These are phyloP conservation scores for Cyanocitta stelleri DNA, from an alignment of 2,113 vertebrate species.

Conservation along the genomic window DNA sequence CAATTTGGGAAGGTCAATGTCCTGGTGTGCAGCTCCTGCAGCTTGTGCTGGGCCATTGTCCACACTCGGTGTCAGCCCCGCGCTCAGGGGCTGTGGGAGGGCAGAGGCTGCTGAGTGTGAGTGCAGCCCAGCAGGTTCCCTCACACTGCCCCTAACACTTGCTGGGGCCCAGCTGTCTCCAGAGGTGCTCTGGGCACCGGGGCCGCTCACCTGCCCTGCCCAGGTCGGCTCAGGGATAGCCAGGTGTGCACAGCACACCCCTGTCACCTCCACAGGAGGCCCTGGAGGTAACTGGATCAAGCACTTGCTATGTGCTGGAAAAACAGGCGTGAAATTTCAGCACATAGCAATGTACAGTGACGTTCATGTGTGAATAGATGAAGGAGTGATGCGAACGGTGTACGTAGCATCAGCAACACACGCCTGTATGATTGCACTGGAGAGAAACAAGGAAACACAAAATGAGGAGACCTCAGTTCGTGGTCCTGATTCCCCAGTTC, in stretches of 20 bases:
- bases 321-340: background rate
- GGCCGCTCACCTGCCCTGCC: background rate
- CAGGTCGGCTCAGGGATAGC: background rate
- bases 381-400: background rate
- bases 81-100: background rate
- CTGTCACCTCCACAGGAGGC: background rate
- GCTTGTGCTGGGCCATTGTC: too few relatives aligned
- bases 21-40: background rate
- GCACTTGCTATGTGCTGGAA: background rate
- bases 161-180: background rate
- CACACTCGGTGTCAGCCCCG: rapidly evolving
- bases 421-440: background rate
- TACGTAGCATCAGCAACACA: background rate
- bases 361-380: background rate
- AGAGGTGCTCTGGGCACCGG: too few relatives aligned
- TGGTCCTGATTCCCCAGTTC: background rate
- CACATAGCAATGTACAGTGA: rapidly evolving
- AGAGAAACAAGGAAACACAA: background rate
- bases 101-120: background rate
- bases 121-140: background rate
- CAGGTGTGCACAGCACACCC: background rate
- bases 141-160: background rate
- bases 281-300: rapidly evolving
- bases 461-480: background rate
- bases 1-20: background rate